Base-by-base conservation (phyloP, 2,888 invertebrate species). In the Rhingia rostrata region DNA sequence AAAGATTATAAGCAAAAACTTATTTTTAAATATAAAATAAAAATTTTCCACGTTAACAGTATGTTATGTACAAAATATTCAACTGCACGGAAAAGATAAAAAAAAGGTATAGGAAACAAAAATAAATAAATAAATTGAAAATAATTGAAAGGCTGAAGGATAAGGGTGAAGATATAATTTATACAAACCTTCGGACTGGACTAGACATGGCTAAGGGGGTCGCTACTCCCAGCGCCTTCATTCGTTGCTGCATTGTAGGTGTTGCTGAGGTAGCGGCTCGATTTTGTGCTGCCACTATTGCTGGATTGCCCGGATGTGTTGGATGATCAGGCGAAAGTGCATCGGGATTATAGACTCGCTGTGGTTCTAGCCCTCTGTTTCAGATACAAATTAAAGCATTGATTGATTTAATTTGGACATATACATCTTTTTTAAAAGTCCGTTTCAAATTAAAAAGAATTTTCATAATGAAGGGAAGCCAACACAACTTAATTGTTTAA, bases 171-270 rank as follows among this genome's bases (percentile, higher is more conserved):
- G 4, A 33, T 32, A 33, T 32, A n/a, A 30, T 43, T 6, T 39
- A 37, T 80, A 80, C 84, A 47, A 66, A 97, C 97, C 97, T 96
- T 93, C 97, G 93, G 88, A 97, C 95, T 80, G 97, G 97, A 92
- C 96, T 97, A 92, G 94, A 96, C 93, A 97, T 94, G 6, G 97
- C 96, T 72, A 97, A 93, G 45, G 97, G 97, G 86, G 97, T 97
- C 78, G 97, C 96, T 87, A 97, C 96, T 64, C 97, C 97, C 77
- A 97, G 93, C 80, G 96, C 96, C 92, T 97, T 97, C 89, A 97
- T 96, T 89, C 97, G 93, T 92, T 97, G 97, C 91, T 97, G 97
- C 95, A 96, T 96, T 63, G 97, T 97, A 73, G 96, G 96, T 89
- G 96, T 96, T 70, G 92, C 91, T 72, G 88, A 93, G 90, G 86